phyloP scores from a whole-genome alignment of 2,888 invertebrate species.

The Sussaba pulchella region DNA sequence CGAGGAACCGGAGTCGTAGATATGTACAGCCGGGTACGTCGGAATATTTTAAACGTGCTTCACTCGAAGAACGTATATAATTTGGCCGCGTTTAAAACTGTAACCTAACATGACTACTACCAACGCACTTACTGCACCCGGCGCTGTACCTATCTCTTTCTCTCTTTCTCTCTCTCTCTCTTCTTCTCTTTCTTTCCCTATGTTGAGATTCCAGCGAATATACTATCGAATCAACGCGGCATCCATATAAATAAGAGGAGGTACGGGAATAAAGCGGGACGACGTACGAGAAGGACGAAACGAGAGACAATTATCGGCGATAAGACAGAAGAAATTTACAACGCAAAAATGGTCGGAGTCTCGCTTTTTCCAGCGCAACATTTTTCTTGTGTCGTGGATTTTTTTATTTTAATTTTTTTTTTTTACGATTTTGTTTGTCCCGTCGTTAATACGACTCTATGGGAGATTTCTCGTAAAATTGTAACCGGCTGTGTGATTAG shows the following conservation, averaged over 20 bases:
- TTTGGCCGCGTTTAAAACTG: slow-evolving; percentile 83
- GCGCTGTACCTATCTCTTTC: slow-evolving; percentile 34
- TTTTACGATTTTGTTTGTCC: slow-evolving; percentile 36
- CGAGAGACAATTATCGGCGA: slow-evolving; percentile 10
- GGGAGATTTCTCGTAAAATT: background rate
- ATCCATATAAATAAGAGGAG: slow-evolving; percentile 80
- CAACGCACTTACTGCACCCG: slow-evolving; percentile 67
- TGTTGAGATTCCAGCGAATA: slow-evolving; percentile 72
- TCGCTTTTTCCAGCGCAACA: background rate
- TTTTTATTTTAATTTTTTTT: slow-evolving; percentile 5
- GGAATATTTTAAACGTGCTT: slow-evolving; percentile 82
- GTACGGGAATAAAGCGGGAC: slow-evolving; percentile 69
- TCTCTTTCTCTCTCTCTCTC: slow-evolving; percentile 18
- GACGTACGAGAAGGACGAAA: slow-evolving; percentile 39
- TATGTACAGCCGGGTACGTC: slow-evolving; percentile 71
- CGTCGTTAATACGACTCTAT: slow-evolving; percentile 49
- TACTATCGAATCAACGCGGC: slow-evolving; percentile 82
- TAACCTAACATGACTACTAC: slow-evolving; percentile 82
- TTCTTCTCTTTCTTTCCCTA: background rate
- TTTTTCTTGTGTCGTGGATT: too few relatives aligned
- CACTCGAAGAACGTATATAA: slow-evolving; percentile 81
- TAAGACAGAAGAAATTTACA: slow-evolving; percentile 17
- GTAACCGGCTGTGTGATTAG: background rate
- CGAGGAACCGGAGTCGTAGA: slow-evolving; percentile 39
- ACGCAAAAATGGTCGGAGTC: slow-evolving; percentile 1